Evolutionary conservation across 2,888 invertebrate genomes (phyloP).

Genomic region (Galerucella nymphaeae): DNA sequence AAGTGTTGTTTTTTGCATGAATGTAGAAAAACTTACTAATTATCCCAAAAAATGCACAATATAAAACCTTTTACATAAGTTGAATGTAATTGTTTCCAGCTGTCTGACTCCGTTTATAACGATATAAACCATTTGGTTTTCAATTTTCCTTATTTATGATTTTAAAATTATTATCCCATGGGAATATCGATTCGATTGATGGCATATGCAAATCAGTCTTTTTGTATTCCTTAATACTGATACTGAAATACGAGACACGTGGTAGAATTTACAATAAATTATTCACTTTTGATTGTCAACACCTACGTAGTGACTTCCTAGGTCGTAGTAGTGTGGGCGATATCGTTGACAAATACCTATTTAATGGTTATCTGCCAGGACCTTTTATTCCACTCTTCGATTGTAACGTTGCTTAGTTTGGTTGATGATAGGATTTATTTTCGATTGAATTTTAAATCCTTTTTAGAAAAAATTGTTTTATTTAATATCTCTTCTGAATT

Average conservation of each 20-base stretch:
- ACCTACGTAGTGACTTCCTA: slow-evolving; percentile 11
- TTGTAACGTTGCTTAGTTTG: not conserved
- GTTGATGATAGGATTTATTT: not conserved
- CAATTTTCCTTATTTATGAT: too few species aligned
- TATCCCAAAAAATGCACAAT: too few species aligned
- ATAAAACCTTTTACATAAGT: too few species aligned
- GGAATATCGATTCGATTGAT: too few species aligned
- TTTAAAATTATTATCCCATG: too few species aligned
- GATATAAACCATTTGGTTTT: too few species aligned
- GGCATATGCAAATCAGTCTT: not conserved
- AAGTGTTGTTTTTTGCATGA: too few species aligned
- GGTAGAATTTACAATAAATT: slow-evolving; percentile 15
- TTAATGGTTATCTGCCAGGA: not conserved
- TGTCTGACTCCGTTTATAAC: too few species aligned
- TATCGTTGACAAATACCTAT: slow-evolving; percentile 15
- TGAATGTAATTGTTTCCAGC: too few species aligned
- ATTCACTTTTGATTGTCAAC: slow-evolving; percentile 25
- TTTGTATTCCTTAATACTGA: not conserved
- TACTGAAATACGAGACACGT: slow-evolving; percentile 11
- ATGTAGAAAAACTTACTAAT: too few species aligned
- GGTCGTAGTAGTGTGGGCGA: slow-evolving; percentile 5
- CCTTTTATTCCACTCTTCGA: not conserved
- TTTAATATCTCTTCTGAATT: too few species aligned
- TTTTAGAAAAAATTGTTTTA: not conserved
- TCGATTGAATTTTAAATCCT: not conserved